These are phyloP conservation scores for Cynoglossus semilaevis DNA, from an alignment of 2,113 vertebrate species.

Conservation along the genomic window DNA sequence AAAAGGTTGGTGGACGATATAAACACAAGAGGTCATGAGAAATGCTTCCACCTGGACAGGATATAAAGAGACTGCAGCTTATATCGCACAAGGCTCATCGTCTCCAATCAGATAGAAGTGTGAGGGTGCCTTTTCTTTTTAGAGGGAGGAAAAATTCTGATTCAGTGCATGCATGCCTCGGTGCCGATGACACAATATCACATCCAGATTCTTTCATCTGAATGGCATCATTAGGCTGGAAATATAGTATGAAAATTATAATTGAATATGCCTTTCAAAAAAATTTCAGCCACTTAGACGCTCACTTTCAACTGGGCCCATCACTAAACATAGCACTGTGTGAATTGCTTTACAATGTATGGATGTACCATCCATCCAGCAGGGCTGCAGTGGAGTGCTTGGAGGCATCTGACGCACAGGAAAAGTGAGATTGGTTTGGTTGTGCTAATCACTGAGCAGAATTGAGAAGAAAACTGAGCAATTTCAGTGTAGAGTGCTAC, in stretches of 20 bases:
- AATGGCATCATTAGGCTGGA: conserved; percentile 12
- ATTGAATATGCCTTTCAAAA: conserved; percentile 12
- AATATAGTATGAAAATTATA: conserved; percentile 17
- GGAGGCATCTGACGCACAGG: not conserved
- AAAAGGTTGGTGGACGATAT: conserved; percentile 24
- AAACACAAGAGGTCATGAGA: conserved; percentile 41
- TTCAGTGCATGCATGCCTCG: conserved; percentile 10
- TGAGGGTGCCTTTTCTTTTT: conserved; percentile 25
- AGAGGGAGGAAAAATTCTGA: conserved; percentile 32
- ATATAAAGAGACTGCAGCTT: conserved; percentile 44
- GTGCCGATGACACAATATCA: conserved; percentile 16
- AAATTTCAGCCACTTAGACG: not conserved
- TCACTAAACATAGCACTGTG: not conserved
- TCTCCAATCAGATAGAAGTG: conserved; percentile 39
- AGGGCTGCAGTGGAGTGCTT: conserved; percentile 27
- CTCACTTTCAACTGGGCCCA: not conserved
- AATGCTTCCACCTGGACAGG: conserved; percentile 33
- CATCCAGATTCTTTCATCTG: not conserved
- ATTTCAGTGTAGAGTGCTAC: conserved; percentile 15
- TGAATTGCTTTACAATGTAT: conserved; percentile 6
- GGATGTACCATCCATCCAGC: conserved; percentile 11
- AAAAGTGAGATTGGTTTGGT: conserved; percentile 19
- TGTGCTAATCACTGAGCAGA: conserved; percentile 38
- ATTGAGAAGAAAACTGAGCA: conserved; percentile 25
- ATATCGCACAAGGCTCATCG: conserved; percentile 29